Conservation (phyloP, 2,888 invertebrate species). For the Drosophila pegasa region DNA sequence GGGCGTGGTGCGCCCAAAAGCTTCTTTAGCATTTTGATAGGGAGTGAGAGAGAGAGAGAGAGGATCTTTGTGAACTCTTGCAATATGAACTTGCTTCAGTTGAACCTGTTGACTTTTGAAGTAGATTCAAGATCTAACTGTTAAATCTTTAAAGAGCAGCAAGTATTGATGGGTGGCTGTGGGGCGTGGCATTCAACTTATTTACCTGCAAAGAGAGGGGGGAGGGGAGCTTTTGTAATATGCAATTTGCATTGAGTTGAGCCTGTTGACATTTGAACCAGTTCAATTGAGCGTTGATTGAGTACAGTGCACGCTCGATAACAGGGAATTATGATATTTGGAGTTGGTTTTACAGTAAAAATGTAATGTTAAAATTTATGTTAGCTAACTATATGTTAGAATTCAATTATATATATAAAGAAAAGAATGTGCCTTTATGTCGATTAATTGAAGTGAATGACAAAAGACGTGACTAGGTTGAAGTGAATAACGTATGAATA, state of each 20-base stretch:
- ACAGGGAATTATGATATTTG: too few species aligned
- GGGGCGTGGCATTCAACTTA: not conserved
- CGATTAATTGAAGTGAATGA: slow-evolving; percentile 21
- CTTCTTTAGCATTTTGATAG: slow-evolving; percentile 9
- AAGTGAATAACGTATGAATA: not conserved
- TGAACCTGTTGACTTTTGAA: slow-evolving; percentile 8
- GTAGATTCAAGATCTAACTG: slow-evolving; percentile 3
- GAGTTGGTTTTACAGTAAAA: not conserved
- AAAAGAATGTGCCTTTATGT: slow-evolving; percentile 13
- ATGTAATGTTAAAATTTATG: not conserved
- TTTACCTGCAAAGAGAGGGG: not conserved
- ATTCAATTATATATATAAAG: not conserved
- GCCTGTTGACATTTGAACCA: slow-evolving; percentile 21
- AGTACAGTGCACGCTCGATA: not conserved
- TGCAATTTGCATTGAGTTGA: slow-evolving; percentile 6
- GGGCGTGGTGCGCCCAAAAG: slow-evolving; percentile 11
- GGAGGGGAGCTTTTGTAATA: slow-evolving; percentile 8
- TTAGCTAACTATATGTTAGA: not conserved
- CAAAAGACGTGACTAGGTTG: too few species aligned
- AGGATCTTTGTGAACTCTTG: slow-evolving; percentile 26
- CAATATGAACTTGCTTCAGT: slow-evolving; percentile 5
- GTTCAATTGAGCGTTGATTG: slow-evolving; percentile 12
- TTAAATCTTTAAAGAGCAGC: not conserved
- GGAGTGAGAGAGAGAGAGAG: not conserved
- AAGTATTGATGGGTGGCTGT: not conserved